These are phyloP conservation scores for Chelon labrosus DNA, from an alignment of 2,797 vertebrate genomes.

Conservation along the genomic window DNA sequence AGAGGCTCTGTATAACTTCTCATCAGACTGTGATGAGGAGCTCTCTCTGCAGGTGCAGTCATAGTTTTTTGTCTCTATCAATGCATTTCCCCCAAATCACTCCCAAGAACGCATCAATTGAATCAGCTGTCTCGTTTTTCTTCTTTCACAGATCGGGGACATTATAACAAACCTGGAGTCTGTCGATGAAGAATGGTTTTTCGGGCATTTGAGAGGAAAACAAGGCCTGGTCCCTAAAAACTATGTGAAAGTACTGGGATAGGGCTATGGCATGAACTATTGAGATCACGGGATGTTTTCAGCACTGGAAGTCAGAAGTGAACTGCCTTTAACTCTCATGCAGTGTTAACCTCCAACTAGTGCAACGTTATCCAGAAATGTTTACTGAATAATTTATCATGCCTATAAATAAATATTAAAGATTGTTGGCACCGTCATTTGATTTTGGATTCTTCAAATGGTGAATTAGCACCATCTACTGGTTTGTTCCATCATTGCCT, in stretches of 20 bases:
- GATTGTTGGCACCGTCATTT: not conserved
- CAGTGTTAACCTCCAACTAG: constrained; percentile 41
- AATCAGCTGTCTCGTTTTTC: not conserved
- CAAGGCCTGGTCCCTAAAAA: constrained; percentile 92
- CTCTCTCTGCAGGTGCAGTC: constrained; percentile 87
- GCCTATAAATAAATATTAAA: constrained; percentile 34
- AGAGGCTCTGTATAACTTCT: constrained; percentile 89
- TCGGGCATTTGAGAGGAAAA: constrained; percentile 88
- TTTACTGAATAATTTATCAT: constrained; percentile 30
- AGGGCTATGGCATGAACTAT: not conserved
- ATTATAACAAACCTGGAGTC: constrained; percentile 87
- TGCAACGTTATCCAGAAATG: constrained; percentile 1
- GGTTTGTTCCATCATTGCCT: not conserved
- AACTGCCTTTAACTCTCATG: constrained; percentile 23
- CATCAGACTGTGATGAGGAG: constrained; percentile 90
- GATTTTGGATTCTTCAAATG: not conserved
- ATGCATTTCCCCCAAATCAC: not conserved
- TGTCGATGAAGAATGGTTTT: constrained; percentile 92
- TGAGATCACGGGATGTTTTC: not conserved
- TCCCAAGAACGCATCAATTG: not conserved
- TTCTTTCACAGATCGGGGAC: constrained; percentile 86
- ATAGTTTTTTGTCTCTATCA: fast-evolving
- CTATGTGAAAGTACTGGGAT: constrained; percentile 85
- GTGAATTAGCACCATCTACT: constrained; percentile 47
- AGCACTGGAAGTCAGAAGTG: constrained; percentile 5